These are phyloP conservation scores for Ivindomyrus marchei DNA, from an alignment of 2,113 vertebrate genomes.

Conservation along the genomic window DNA sequence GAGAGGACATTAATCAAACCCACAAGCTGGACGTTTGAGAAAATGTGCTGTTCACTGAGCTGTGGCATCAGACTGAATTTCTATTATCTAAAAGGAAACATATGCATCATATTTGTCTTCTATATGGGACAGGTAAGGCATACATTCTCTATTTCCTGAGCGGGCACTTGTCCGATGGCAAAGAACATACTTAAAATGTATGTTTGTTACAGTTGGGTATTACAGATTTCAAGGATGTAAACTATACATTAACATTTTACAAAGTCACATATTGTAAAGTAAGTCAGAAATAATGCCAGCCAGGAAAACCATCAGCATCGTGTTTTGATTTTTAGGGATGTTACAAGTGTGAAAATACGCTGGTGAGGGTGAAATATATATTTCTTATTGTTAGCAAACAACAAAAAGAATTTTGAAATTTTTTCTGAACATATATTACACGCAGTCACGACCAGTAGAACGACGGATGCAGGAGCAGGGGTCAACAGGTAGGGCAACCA, in stretches of 20 bases:
- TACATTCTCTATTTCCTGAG: background rate
- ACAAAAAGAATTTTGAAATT: background rate
- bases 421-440: too few relatives aligned
- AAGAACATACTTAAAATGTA: background rate
- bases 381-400: background rate
- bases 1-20: background rate
- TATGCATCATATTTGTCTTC: background rate
- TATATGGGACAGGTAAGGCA: background rate
- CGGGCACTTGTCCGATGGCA: background rate
- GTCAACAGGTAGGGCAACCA: too few relatives aligned
- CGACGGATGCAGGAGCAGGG: too few relatives aligned
- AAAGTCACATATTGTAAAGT: background rate
- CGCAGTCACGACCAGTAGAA: too few relatives aligned
- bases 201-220: background rate
- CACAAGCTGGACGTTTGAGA: background rate
- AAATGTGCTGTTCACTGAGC: background rate
- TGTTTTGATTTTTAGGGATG: background rate
- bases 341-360: background rate
- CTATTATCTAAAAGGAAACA: background rate
- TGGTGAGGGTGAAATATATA: background rate
- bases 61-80: background rate
- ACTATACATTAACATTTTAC: background rate
- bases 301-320: background rate
- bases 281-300: background rate
- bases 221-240: background rate